These are phyloP conservation scores for Oryzias melastigma DNA, from an alignment of 2,113 vertebrate species.

Conservation along the genomic window DNA sequence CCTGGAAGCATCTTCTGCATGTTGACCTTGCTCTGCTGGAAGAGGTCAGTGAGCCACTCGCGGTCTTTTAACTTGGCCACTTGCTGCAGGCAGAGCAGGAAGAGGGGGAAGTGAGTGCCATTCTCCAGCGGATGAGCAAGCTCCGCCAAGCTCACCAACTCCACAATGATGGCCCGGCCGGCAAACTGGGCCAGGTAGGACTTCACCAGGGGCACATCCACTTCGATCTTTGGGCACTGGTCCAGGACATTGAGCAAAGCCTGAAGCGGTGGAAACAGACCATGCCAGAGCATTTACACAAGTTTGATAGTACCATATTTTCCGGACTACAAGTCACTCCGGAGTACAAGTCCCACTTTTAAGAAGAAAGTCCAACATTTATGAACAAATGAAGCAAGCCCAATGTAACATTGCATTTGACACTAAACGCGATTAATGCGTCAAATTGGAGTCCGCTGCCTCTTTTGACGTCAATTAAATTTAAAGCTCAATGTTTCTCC, in stretches of 20 bases:
- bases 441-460: too few relatives aligned
- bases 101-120: slow-evolving; percentile 96
- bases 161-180: slow-evolving; percentile 92
- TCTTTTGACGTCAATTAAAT: too few relatives aligned
- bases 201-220: slow-evolving; percentile 96
- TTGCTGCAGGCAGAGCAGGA: slow-evolving; percentile 98
- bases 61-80: slow-evolving; percentile 93
- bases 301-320: too few relatives aligned
- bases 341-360: too few relatives aligned
- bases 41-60: slow-evolving; percentile 96
- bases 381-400: too few relatives aligned
- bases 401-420: too few relatives aligned
- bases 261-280: slow-evolving; percentile 59
- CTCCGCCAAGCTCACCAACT: slow-evolving; percentile 94
- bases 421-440: too few relatives aligned
- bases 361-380: too few relatives aligned
- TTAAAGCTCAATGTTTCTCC: too few relatives aligned
- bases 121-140: slow-evolving; percentile 96
- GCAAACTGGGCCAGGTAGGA: slow-evolving; percentile 98
- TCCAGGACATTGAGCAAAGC: slow-evolving; percentile 94
- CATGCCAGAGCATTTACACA: background rate
- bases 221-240: slow-evolving; percentile 96
- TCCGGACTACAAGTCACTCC: too few relatives aligned
- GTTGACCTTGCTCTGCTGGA: slow-evolving; percentile 97
- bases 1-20: slow-evolving; percentile 99